Evolutionary conservation across 2,797 vertebrate species (phyloP).

Genomic region (Cyclopterus lumpus): DNA sequence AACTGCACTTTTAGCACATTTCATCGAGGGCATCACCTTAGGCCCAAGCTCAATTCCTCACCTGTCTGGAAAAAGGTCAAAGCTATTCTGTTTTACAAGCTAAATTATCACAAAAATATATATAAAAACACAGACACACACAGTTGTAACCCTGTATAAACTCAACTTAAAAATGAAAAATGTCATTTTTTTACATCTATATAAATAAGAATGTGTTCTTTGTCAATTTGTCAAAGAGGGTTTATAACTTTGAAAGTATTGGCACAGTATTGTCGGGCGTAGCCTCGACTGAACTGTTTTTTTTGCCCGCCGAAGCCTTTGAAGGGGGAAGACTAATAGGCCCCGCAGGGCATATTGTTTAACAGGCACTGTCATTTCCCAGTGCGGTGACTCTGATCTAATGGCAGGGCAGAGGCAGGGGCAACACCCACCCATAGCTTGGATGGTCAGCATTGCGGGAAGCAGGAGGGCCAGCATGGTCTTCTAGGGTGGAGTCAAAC

Average conservation of each 20-base stretch:
- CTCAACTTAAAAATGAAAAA: slow-evolving; percentile 46
- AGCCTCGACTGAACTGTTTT: slow-evolving; percentile 53
- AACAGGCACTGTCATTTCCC: slow-evolving; percentile 57
- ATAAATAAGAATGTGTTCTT: slow-evolving; percentile 47
- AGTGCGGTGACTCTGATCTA: slow-evolving; percentile 52
- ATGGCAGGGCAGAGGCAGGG: slow-evolving; percentile 47
- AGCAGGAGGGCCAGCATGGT: slow-evolving; percentile 81
- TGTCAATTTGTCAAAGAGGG: slow-evolving; percentile 24
- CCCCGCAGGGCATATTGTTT: slow-evolving; percentile 58
- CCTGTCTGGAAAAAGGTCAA: slow-evolving; percentile 59
- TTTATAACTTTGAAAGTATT: slow-evolving; percentile 47
- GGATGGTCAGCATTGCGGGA: slow-evolving; percentile 70
- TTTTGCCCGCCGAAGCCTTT: slow-evolving; percentile 55
- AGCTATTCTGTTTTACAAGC: slow-evolving; percentile 56
- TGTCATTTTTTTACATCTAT: slow-evolving; percentile 17
- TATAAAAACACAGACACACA: not conserved
- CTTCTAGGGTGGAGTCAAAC: slow-evolving; percentile 59
- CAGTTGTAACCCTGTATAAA: slow-evolving; percentile 47
- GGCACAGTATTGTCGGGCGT: slow-evolving; percentile 56
- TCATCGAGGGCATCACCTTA: slow-evolving; percentile 34
- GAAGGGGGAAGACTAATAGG: slow-evolving; percentile 54
- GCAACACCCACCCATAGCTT: slow-evolving; percentile 78
- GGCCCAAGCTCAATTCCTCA: slow-evolving; percentile 38
- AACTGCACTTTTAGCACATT: slow-evolving; percentile 64
- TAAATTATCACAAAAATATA: slow-evolving; percentile 46